phyloP scores from a whole-genome alignment of 2,888 invertebrate genomes.

The Trichogramma evanescens region DNA sequence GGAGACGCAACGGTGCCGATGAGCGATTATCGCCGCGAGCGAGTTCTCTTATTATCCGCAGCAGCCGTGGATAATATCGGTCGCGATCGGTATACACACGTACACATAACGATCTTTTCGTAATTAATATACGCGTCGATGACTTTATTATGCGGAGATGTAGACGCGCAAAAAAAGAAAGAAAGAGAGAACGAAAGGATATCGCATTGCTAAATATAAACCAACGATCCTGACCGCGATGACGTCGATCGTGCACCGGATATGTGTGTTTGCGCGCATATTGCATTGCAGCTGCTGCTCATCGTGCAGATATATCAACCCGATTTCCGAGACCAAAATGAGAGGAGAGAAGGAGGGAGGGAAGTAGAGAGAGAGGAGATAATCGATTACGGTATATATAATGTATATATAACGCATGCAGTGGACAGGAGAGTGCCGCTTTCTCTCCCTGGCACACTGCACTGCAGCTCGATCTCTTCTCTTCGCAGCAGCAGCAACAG shows the following conservation, averaged over 20 bases:
- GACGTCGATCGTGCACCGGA: too few relatives aligned
- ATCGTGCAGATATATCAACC: slow-evolving; percentile 10
- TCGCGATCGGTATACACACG: background rate
- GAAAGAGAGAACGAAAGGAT: too few relatives aligned
- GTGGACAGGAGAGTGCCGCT: background rate
- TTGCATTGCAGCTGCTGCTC: background rate
- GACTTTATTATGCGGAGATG: slow-evolving; percentile 8
- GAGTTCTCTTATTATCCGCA: too few relatives aligned
- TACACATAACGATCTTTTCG: background rate
- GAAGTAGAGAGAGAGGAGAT: background rate
- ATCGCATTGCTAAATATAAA: too few relatives aligned
- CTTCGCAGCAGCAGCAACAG: too few relatives aligned
- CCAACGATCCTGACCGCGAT: too few relatives aligned
- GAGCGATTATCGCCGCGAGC: too few relatives aligned
- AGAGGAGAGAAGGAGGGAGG: background rate
- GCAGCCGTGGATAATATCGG: background rate
- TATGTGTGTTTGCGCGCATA: too few relatives aligned
- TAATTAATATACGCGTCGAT: background rate
- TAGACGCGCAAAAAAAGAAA: too few relatives aligned
- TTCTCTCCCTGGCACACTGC: background rate
- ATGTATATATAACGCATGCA: too few relatives aligned
- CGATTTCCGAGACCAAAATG: slow-evolving; percentile 9
- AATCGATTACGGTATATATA: slow-evolving; percentile 7
- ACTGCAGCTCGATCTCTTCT: too few relatives aligned
- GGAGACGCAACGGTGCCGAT: too few relatives aligned